Percentiles rank a stretch among this genome's conserved stretches.
Evolutionary conservation across 1,140 invertebrate genomes (phyloP).

Genomic region (Brachionus koreanus): DNA sequence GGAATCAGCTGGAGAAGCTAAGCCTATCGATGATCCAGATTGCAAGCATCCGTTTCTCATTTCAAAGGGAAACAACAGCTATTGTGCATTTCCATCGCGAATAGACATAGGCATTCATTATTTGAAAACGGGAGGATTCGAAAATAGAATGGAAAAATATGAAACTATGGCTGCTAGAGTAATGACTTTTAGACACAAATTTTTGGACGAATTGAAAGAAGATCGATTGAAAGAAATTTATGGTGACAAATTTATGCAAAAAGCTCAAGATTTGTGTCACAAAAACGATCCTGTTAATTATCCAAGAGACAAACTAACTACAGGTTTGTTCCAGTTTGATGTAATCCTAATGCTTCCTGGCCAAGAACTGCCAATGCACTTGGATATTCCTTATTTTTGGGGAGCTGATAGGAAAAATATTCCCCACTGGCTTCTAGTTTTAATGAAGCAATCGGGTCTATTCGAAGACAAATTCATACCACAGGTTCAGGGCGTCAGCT

Average conservation of each 20-base stretch:
- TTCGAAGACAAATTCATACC: slow-evolving; percentile 27
- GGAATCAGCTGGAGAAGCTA: slow-evolving; percentile 16
- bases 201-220: slow-evolving; percentile 23
- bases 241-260: slow-evolving; percentile 9
- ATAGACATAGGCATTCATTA: slow-evolving; percentile 34
- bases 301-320: not conserved
- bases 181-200: slow-evolving; percentile 35
- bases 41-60: slow-evolving; percentile 5
- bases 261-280: slow-evolving; percentile 21
- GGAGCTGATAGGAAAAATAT: slow-evolving; percentile 7
- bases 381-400: slow-evolving; percentile 40
- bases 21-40: not conserved
- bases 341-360: slow-evolving; percentile 15
- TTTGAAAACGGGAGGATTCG: slow-evolving; percentile 29
- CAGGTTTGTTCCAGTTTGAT: slow-evolving; percentile 34
- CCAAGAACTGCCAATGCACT: slow-evolving; percentile 20
- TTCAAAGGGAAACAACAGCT: slow-evolving; percentile 1
- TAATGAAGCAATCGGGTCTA: slow-evolving; percentile 20
- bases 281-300: not conserved
- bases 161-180: slow-evolving; percentile 29
- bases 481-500: slow-evolving; percentile 25
- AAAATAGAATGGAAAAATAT: slow-evolving; percentile 40
- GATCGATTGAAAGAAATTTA: not conserved
- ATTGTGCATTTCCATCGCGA: slow-evolving; percentile 13
- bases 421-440: slow-evolving; percentile 14